phyloP scores from a whole-genome alignment of 2,888 invertebrate species.

The Tryphoninae sp. region DNA sequence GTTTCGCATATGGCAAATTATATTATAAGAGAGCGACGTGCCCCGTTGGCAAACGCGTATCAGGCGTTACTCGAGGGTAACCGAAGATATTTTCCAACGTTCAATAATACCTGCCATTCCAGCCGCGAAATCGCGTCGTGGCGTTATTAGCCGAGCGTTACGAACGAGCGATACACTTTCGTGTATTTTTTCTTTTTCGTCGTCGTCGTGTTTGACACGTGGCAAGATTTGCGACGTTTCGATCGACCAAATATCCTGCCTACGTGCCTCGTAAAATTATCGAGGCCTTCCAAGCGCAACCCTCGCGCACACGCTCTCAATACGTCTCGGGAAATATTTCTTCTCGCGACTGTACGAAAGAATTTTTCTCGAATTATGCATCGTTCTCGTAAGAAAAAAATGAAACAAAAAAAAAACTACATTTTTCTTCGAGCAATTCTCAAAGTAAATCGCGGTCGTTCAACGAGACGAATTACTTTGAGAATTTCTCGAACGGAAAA shows the following conservation, averaged over 20 bases:
- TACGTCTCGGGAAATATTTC: neutral
- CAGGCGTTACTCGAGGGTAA: slow-evolving; percentile 47
- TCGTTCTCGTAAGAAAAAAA: no score
- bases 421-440: no score
- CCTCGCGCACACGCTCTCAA: no score
- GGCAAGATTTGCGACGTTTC: slow-evolving; percentile 69
- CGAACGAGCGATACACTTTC: slow-evolving; percentile 30
- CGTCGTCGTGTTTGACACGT: slow-evolving; percentile 69
- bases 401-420: no score
- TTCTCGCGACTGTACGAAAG: neutral
- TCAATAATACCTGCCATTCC: slow-evolving; percentile 39
- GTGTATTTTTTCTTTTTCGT: slow-evolving; percentile 48
- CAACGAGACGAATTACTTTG: no score
- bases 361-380: no score
- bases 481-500: no score
- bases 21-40: slow-evolving; percentile 1
- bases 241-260: slow-evolving; percentile 71
- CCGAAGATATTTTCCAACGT: slow-evolving; percentile 61
- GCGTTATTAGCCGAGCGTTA: slow-evolving; percentile 24
- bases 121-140: slow-evolving; percentile 21
- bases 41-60: slow-evolving; percentile 39
- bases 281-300: neutral
- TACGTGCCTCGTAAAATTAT: slow-evolving; percentile 42
- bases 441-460: no score
- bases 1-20: slow-evolving; percentile 15